Percentiles rank a stretch among this genome's conserved stretches.
phyloP scores from a whole-genome alignment of 2,888 invertebrate species.

The Megalurothrips usitatus region DNA sequence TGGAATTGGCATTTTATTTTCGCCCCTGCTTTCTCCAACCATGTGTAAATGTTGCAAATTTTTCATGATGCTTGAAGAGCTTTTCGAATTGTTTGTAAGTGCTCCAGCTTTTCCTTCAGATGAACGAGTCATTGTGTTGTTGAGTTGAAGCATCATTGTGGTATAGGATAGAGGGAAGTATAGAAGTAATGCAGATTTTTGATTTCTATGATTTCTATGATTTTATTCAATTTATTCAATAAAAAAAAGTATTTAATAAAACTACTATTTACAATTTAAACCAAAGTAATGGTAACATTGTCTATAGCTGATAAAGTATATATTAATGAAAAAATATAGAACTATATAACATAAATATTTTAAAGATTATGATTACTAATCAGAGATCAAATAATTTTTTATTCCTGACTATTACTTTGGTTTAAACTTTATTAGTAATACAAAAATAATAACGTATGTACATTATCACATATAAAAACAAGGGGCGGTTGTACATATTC shows the following conservation, averaged over 20 bases:
- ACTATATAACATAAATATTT: conserved; percentile 22
- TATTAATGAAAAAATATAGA: conserved; percentile 26
- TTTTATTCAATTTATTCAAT: conserved; percentile 28
- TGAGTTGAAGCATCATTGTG: neutral
- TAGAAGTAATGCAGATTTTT: neutral
- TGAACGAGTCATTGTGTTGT: too few relatives aligned
- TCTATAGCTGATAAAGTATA: conserved; percentile 19
- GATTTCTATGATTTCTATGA: neutral
- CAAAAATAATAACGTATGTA: conserved; percentile 23
- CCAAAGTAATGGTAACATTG: conserved; percentile 25
- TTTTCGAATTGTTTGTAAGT: too few relatives aligned
- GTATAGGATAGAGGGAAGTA: neutral
- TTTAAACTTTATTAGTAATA: conserved; percentile 15
- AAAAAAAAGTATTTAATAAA: conserved; percentile 19
- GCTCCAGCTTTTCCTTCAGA: too few relatives aligned
- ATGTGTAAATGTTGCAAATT: too few relatives aligned
- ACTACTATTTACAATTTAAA: neutral
- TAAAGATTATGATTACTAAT: conserved; percentile 12
- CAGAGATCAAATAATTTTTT: conserved; percentile 12
- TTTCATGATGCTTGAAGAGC: too few relatives aligned
- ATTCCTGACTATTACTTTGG: conserved; percentile 23
- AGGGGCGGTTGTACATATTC: too few relatives aligned
- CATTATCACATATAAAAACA: conserved; percentile 6
- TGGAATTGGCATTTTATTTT: too few relatives aligned
- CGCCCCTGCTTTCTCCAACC: too few relatives aligned